Conservation (phyloP, 2,888 invertebrate genomes). For the Apamea epomidion region DNA sequence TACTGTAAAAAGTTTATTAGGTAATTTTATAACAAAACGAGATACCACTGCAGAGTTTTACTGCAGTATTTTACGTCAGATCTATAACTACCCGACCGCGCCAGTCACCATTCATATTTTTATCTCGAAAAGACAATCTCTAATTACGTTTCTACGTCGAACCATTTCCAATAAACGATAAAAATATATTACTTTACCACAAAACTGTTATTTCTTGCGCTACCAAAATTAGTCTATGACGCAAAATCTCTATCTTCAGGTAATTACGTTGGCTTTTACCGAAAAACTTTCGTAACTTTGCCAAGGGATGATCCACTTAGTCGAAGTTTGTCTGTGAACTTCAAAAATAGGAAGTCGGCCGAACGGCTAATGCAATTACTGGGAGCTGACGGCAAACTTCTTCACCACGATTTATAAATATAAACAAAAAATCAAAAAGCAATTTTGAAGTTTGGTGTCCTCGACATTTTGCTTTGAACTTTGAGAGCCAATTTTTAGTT, state of each 20-base stretch:
- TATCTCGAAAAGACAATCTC: conserved; percentile 40
- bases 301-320: conserved; percentile 78
- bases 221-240: conserved; percentile 63
- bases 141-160: conserved; percentile 33
- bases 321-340: conserved; percentile 76
- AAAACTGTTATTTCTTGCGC: conserved; percentile 30
- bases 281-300: conserved; percentile 71
- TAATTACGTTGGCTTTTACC: conserved; percentile 72
- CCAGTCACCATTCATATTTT: conserved; percentile 31
- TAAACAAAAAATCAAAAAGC: conserved; percentile 70
- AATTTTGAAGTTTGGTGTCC: conserved; percentile 58
- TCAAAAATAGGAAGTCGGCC: conserved; percentile 77
- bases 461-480: conserved; percentile 29
- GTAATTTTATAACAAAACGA: conserved; percentile 11
- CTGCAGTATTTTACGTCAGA: conserved; percentile 31
- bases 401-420: conserved; percentile 65
- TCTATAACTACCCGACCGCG: background rate
- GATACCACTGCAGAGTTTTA: conserved; percentile 18
- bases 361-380: conserved; percentile 79
- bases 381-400: conserved; percentile 70
- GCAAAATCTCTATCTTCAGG: conserved; percentile 69
- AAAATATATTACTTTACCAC: conserved; percentile 43
- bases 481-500: conserved; percentile 16
- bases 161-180: conserved; percentile 53
- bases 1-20: background rate